Evolutionary conservation across 2,797 vertebrate species (phyloP).

Genomic region (Mycteria americana): DNA sequence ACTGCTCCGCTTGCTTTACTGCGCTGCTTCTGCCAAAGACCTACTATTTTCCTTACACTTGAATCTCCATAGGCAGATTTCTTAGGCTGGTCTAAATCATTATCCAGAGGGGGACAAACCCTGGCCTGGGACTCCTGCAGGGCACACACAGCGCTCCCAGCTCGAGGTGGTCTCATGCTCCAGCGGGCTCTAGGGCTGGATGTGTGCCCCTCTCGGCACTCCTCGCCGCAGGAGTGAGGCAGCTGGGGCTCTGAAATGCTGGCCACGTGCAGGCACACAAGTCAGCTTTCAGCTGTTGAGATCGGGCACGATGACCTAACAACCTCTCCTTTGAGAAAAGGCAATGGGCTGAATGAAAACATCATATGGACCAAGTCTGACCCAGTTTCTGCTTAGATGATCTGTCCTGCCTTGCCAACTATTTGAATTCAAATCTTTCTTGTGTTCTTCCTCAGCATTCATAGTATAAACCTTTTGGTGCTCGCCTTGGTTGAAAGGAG

Average conservation of each 20-base stretch:
- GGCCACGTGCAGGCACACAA: neutral
- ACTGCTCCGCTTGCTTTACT: neutral
- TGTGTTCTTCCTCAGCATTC: neutral
- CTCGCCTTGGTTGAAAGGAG: neutral
- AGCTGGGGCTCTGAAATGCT: neutral
- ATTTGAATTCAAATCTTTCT: neutral
- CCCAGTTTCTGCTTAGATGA: neutral
- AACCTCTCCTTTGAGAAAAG: neutral
- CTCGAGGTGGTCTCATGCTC: fast-evolving
- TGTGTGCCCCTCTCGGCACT: fast-evolving
- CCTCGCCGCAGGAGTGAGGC: neutral
- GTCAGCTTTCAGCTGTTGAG: neutral
- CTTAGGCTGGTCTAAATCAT: neutral
- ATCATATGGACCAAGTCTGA: neutral
- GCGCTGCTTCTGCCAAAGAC: neutral
- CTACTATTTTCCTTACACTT: neutral
- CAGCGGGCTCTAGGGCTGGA: neutral
- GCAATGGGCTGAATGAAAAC: neutral
- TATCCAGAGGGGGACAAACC: neutral
- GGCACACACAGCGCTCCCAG: neutral
- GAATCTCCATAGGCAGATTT: neutral
- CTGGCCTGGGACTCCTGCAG: neutral
- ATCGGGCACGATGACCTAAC: neutral
- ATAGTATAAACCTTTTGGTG: neutral
- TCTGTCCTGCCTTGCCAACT: neutral